Base-by-base conservation (phyloP, 2,113 vertebrate genomes). In the Suncus etruscus region DNA sequence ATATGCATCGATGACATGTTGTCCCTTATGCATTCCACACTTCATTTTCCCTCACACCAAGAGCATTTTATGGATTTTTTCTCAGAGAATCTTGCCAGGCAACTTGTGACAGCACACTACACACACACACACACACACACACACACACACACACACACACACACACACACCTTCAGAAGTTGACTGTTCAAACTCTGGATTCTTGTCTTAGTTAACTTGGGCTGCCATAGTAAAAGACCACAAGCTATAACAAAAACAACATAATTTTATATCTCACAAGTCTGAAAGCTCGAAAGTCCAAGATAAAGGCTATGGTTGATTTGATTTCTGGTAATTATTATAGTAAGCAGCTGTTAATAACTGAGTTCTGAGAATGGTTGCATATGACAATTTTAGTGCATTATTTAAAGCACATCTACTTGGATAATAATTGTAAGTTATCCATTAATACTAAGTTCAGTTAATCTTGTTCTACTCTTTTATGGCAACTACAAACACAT, bases 261-360 rank as follows among this genome's bases (percentile, higher is more conserved):
- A 31, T 27, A 32, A 47, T 48, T 76, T 32, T 51, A 29, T 69
- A 83, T 79, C 20, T 54, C 18, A 83, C 3, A 70, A 9, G 63
- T 65, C 48, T 58, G 7, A 14, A 70, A 24, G 4, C 50, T 32
- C 11, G 7, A 16, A 69, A 65, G 58, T 69, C 58, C 27, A 63
- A 47, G 61, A 63, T 61, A 10, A 63, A 68, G 25, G 24, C 61
- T 61, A 25, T 69, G 29, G n/a, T 16, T 25, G 9, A 22, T 25
- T 91, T 15, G 24, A 20, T 29, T 63, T 80, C 50, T 61, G 18
- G 3, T 27, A 15, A 65, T 9, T 48, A 18, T 18, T 63, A 86
- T 91, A n/a, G 24, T 72, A 31, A 88, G 48, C 39, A 77, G 10
- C 20, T 75, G 29, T 25, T 66, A 25, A 92, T 80, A 75, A n/a